Percentiles rank a stretch among this genome's conserved stretches.
Evolutionary conservation across 1,140 invertebrate genomes (phyloP).

Genomic region (Nasonia giraulti): DNA sequence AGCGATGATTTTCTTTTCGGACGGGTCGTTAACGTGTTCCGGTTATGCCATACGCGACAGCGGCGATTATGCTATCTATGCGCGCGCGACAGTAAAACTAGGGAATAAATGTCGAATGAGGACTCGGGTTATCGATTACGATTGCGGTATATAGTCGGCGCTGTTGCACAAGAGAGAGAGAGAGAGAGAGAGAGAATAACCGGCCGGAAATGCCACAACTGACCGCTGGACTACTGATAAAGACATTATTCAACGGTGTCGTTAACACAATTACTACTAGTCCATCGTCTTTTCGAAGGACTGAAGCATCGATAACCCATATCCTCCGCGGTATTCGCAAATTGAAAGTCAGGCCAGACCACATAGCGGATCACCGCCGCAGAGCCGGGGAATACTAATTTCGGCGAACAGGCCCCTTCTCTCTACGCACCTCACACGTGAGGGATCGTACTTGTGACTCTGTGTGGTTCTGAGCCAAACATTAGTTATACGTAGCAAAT

Average conservation of each 20-base stretch:
- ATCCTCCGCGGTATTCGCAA: slow-evolving; percentile 50
- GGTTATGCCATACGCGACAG: too few relatives aligned
- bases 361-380: slow-evolving; percentile 26
- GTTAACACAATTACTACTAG: not conserved
- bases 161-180: not conserved
- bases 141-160: not conserved
- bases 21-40: too few relatives aligned
- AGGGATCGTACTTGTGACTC: not conserved
- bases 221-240: not conserved
- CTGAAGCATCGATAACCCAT: too few relatives aligned
- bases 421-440: not conserved
- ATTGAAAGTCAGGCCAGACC: slow-evolving; percentile 64
- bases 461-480: too few relatives aligned
- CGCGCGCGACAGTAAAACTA: not conserved
- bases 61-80: not conserved
- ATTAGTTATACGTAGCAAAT: not conserved
- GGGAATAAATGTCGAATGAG: not conserved
- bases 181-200: not conserved
- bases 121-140: not conserved
- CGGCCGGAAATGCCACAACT: too few relatives aligned
- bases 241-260: not conserved
- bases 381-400: slow-evolving; percentile 68
- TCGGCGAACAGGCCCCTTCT: slow-evolving; percentile 34
- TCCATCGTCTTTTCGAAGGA: too few relatives aligned
- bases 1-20: too few relatives aligned